These are phyloP conservation scores for Calycopis cecrops DNA, from an alignment of 1,140 invertebrate genomes.

Conservation along the genomic window DNA sequence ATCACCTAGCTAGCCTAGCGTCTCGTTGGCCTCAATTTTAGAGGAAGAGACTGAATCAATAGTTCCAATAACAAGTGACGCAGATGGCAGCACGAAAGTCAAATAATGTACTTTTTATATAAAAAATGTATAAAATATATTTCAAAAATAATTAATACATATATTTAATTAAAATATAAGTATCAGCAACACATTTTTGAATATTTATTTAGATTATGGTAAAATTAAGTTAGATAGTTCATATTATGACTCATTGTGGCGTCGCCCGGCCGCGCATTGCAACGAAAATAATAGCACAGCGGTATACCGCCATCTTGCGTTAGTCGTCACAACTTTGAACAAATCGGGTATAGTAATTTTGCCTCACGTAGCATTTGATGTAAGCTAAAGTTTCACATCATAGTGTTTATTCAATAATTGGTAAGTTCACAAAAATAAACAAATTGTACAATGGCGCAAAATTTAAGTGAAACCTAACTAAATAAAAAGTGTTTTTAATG, in stretches of 20 bases:
- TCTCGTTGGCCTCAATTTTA: conserved; percentile 4
- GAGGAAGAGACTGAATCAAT: neutral
- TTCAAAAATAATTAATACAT: too few relatives aligned
- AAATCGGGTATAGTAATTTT: conserved; percentile 54
- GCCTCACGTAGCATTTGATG: conserved; percentile 17
- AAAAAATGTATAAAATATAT: neutral
- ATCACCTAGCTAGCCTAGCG: conserved; percentile 4
- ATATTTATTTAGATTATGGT: neutral
- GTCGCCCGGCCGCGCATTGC: conserved; percentile 11
- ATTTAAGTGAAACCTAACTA: conserved; percentile 38
- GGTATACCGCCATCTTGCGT: conserved; percentile 67
- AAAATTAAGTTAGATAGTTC: neutral
- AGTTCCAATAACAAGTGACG: conserved; percentile 11
- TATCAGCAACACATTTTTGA: neutral
- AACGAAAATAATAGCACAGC: conserved; percentile 14
- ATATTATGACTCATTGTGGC: neutral
- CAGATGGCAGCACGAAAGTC: conserved; percentile 50
- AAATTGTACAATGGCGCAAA: conserved; percentile 54
- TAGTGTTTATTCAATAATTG: conserved; percentile 47
- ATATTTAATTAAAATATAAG: too few relatives aligned
- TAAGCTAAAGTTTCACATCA: conserved; percentile 49
- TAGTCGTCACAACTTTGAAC: conserved; percentile 51
- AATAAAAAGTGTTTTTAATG: conserved; percentile 17
- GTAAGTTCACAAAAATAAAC: conserved; percentile 56
- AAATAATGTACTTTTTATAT: conserved; percentile 23